Conservation (phyloP, 2,797 vertebrate genomes). For the Poliocrania exsul region DNA sequence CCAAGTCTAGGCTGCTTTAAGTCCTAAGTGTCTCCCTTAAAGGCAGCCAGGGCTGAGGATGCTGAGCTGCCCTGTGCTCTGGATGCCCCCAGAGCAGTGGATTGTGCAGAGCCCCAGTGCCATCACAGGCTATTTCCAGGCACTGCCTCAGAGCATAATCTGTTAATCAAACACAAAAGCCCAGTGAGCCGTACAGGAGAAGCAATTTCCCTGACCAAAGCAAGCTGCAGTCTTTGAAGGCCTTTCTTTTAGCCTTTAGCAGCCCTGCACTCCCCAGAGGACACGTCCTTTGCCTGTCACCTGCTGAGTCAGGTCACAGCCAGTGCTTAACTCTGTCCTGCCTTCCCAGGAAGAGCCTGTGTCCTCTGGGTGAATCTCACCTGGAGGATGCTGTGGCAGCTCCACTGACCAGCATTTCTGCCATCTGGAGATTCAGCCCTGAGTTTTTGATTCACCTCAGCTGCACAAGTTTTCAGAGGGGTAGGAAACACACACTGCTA, state of each 20-base stretch:
- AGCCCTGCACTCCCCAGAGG: background rate
- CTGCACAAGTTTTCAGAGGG: background rate
- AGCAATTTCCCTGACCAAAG: background rate
- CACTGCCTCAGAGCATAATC: background rate
- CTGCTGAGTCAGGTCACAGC: background rate
- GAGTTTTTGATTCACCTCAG: background rate
- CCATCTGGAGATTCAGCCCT: background rate
- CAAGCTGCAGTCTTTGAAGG: background rate
- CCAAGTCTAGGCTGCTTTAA: background rate
- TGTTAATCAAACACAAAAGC: slow-evolving; percentile 1
- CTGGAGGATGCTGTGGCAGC: fast-evolving
- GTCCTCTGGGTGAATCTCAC: background rate
- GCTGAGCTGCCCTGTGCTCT: background rate
- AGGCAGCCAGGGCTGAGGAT: background rate
- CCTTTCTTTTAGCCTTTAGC: background rate
- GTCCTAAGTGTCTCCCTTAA: background rate
- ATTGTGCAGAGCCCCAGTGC: background rate
- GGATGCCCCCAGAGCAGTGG: background rate
- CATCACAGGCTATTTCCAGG: background rate
- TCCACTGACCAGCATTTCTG: background rate
- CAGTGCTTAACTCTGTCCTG: background rate
- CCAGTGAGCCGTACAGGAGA: background rate
- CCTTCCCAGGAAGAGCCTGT: background rate
- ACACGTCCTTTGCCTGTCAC: background rate
- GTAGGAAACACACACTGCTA: background rate